Conservation (phyloP, 2,888 invertebrate genomes). For the Agonopterix heracliana region DNA sequence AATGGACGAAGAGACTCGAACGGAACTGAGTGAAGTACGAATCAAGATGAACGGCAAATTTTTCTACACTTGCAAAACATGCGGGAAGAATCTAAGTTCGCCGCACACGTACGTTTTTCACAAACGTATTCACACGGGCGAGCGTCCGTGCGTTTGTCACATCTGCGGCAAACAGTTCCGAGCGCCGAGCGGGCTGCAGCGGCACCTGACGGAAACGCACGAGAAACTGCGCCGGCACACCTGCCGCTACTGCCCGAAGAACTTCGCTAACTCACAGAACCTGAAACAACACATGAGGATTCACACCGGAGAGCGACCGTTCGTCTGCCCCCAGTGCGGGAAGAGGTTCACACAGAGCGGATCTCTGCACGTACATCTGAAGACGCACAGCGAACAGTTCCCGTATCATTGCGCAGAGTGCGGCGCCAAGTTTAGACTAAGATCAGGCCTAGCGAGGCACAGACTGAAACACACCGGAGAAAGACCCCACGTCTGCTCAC, state of each 20-base stretch:
- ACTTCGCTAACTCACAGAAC: slow-evolving; percentile 78
- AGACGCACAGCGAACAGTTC: slow-evolving; percentile 73
- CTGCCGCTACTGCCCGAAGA: slow-evolving; percentile 73
- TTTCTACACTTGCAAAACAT: slow-evolving; percentile 74
- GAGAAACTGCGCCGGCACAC: slow-evolving; percentile 75
- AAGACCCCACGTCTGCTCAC: slow-evolving; percentile 75
- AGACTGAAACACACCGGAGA: slow-evolving; percentile 78
- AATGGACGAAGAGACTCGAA: slow-evolving; percentile 49
- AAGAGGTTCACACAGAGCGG: slow-evolving; percentile 81
- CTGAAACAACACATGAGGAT: slow-evolving; percentile 76
- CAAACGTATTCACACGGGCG: slow-evolving; percentile 79
- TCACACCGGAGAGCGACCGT: slow-evolving; percentile 77
- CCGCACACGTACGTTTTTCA: slow-evolving; percentile 79
- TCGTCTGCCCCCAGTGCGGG: slow-evolving; percentile 76
- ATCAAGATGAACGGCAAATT: slow-evolving; percentile 66
- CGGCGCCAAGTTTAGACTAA: slow-evolving; percentile 76
- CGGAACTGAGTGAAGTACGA: slow-evolving; percentile 39
- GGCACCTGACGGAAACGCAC: slow-evolving; percentile 80
- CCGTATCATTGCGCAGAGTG: slow-evolving; percentile 78
- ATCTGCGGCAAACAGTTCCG: slow-evolving; percentile 81
- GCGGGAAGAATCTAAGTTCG: slow-evolving; percentile 77
- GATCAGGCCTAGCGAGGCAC: slow-evolving; percentile 75
- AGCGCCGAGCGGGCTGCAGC: slow-evolving; percentile 77
- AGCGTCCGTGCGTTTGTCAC: slow-evolving; percentile 80
- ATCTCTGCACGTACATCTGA: slow-evolving; percentile 78